Evolutionary conservation across 2,888 invertebrate species (phyloP).

Genomic region (Tineola bisselliella): DNA sequence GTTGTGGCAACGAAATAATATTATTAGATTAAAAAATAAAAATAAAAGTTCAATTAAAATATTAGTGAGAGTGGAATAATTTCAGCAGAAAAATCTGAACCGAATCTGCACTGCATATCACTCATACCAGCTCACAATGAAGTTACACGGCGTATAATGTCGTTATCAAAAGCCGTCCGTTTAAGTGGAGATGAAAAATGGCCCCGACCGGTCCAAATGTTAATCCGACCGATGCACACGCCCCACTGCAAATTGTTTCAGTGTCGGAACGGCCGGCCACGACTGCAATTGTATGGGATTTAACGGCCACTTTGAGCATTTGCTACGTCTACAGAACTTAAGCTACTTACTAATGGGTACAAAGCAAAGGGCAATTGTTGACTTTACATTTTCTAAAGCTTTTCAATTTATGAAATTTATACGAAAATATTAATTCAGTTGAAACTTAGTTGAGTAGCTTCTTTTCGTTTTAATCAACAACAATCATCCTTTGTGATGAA

Average conservation of each 20-base stretch:
- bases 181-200: constrained; percentile 31
- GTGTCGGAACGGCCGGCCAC: constrained; percentile 20
- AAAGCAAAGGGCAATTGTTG: not conserved
- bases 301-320: constrained; percentile 23
- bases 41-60: not conserved
- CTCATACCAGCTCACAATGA: constrained; percentile 25
- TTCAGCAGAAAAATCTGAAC: not conserved
- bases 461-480: no score
- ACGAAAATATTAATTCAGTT: no score
- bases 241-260: constrained; percentile 32
- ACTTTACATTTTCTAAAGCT: not conserved
- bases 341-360: constrained; percentile 4
- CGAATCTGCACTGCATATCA: constrained; percentile 21
- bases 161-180: constrained; percentile 22
- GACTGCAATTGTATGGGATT: constrained; percentile 19
- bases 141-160: constrained; percentile 25
- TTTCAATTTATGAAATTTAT: no score
- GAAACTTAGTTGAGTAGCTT: no score
- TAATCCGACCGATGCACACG: constrained; percentile 23
- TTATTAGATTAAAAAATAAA: not conserved
- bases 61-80: not conserved
- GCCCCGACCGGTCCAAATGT: constrained; percentile 25
- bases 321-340: constrained; percentile 5
- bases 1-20: not conserved
- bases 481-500: no score